Conservation (phyloP, 2,113 vertebrate species). For the Aplodontia rufa region DNA sequence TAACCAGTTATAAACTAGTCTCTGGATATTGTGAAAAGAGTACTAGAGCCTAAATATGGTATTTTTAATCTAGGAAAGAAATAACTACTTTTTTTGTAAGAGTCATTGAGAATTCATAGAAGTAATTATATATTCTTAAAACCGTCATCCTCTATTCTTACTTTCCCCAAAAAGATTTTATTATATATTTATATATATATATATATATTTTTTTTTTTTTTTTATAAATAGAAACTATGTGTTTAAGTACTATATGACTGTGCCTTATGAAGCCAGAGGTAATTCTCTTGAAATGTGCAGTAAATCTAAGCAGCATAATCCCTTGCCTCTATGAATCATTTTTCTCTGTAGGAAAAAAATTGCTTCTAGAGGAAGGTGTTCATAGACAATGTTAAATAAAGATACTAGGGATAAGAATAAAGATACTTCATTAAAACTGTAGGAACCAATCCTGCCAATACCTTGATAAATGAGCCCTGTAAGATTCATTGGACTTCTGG, state of each 20-base stretch:
- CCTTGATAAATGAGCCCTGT: neutral
- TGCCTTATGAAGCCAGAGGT: neutral
- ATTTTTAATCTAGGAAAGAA: constrained; percentile 37
- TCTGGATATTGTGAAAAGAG: neutral
- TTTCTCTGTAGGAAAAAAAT: constrained; percentile 18
- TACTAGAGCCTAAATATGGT: neutral
- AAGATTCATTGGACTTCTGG: neutral
- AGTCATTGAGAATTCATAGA: constrained; percentile 25
- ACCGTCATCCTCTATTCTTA: neutral
- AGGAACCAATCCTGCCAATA: neutral
- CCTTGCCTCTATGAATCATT: constrained; percentile 8
- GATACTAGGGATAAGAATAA: neutral
- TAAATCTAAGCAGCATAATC: neutral
- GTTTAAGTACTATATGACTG: neutral
- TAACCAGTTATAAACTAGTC: neutral
- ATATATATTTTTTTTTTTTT: too few relatives aligned
- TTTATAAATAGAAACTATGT: too few relatives aligned
- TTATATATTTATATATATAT: too few relatives aligned
- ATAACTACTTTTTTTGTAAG: neutral
- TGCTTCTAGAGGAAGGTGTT: neutral
- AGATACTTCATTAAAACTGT: neutral
- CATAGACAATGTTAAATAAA: neutral
- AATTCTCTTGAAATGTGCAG: neutral
- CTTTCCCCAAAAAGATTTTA: too few relatives aligned
- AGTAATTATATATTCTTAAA: neutral